phyloP scores from a whole-genome alignment of 1,140 invertebrate species.

The Nymphalis io region DNA sequence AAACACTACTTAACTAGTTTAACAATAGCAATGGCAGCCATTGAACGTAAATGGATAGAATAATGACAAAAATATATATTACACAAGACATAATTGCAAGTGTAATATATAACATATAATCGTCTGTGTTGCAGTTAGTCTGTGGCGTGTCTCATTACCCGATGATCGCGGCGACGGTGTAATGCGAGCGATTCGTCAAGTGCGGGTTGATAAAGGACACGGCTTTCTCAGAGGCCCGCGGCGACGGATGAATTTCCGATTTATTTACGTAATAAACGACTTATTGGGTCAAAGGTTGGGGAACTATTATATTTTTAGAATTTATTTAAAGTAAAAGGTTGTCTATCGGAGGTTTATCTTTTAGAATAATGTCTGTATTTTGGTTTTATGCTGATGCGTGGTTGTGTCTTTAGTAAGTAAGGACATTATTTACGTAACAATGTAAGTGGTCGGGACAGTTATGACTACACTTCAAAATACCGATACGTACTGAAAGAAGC shows the following conservation, averaged over 20 bases:
- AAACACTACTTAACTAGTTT: too few species aligned
- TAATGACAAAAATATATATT: not conserved
- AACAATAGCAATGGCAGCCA: too few species aligned
- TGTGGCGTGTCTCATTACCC: slow-evolving; percentile 45
- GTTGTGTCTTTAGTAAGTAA: too few species aligned
- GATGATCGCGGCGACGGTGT: slow-evolving; percentile 51
- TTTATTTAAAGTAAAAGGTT: not conserved
- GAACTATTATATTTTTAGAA: slow-evolving; percentile 2
- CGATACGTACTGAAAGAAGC: too few species aligned
- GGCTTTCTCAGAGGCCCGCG: slow-evolving; percentile 51
- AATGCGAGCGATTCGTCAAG: slow-evolving; percentile 59
- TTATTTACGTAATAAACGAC: slow-evolving; percentile 33
- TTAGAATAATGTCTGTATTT: too few species aligned
- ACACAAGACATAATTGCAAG: too few species aligned
- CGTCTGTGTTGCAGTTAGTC: slow-evolving; percentile 28
- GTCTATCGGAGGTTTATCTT: too few species aligned
- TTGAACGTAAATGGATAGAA: too few species aligned
- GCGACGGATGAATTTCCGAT: slow-evolving; percentile 31
- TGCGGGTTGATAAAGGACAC: slow-evolving; percentile 56
- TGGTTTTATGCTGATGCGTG: too few species aligned
- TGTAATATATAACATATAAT: not conserved
- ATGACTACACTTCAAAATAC: too few species aligned
- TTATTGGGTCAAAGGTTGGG: slow-evolving; percentile 24
- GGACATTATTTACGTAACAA: too few species aligned
- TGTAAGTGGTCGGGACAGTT: too few species aligned